phyloP scores from a whole-genome alignment of 2,888 invertebrate genomes.

The Agrochola circellaris region DNA sequence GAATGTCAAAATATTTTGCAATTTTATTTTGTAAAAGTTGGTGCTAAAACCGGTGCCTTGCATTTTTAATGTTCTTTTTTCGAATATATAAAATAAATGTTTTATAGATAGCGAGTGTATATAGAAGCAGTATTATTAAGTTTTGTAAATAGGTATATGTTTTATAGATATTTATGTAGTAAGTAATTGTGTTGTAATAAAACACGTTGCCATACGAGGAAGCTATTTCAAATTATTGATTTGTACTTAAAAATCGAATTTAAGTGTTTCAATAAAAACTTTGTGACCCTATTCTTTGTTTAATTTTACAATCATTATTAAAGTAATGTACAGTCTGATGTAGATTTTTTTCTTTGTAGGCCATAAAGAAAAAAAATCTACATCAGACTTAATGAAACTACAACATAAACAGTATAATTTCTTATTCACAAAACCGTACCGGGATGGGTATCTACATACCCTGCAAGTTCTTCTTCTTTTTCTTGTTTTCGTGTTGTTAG shows the following conservation, averaged over 20 bases:
- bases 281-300: slow-evolving; percentile 62
- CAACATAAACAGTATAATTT: neutral
- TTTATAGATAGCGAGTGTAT: slow-evolving; percentile 66
- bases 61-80: slow-evolving; percentile 70
- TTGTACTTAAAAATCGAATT: slow-evolving; percentile 88
- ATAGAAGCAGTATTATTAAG: slow-evolving; percentile 81
- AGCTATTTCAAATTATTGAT: slow-evolving; percentile 69
- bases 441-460: neutral
- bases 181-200: slow-evolving; percentile 63
- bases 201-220: slow-evolving; percentile 81
- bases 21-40: slow-evolving; percentile 64
- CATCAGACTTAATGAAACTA: too few relatives aligned
- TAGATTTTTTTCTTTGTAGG: too few relatives aligned
- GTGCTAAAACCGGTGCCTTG: slow-evolving; percentile 80
- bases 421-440: neutral
- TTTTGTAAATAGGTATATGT: slow-evolving; percentile 79
- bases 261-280: slow-evolving; percentile 85
- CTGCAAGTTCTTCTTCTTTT: neutral
- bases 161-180: slow-evolving; percentile 75
- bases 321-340: too few relatives aligned
- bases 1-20: slow-evolving; percentile 21
- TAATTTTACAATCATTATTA: slow-evolving; percentile 22
- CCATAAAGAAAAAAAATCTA: neutral
- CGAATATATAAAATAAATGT: slow-evolving; percentile 59
- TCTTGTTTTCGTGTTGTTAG: too few relatives aligned